phyloP scores from a whole-genome alignment of 1,140 invertebrate genomes.

The Bombyx mori region DNA sequence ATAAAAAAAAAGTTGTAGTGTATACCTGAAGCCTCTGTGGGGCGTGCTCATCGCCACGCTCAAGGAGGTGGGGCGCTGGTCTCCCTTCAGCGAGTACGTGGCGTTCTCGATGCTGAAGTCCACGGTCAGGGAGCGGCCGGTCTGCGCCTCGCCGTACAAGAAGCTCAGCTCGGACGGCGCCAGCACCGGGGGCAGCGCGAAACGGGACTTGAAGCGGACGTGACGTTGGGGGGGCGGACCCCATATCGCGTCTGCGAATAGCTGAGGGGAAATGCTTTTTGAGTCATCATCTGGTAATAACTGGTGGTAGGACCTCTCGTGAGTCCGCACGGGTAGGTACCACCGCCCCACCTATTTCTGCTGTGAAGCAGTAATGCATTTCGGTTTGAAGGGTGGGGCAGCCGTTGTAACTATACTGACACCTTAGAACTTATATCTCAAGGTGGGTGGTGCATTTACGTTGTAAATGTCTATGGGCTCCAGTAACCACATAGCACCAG shows the following conservation, averaged over 20 bases:
- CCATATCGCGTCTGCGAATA: constrained; percentile 70
- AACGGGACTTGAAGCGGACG: constrained; percentile 54
- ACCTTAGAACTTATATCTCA: too few relatives aligned
- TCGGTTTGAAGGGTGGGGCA: too few relatives aligned
- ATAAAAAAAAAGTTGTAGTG: constrained; percentile 1
- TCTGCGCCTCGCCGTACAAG: constrained; percentile 29
- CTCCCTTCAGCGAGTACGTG: constrained; percentile 53
- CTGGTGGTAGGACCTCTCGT: too few relatives aligned
- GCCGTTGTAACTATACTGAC: too few relatives aligned
- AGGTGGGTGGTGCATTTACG: too few relatives aligned
- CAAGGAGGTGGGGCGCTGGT: constrained; percentile 32
- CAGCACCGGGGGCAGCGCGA: constrained; percentile 44
- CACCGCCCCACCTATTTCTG: too few relatives aligned
- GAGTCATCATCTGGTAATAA: too few relatives aligned
- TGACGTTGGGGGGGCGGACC: constrained; percentile 58
- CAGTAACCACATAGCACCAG: too few relatives aligned
- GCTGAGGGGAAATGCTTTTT: constrained; percentile 19
- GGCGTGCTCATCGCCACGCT: constrained; percentile 47
- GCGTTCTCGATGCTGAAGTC: constrained; percentile 39
- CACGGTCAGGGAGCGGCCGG: constrained; percentile 24
- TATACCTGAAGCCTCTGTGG: constrained; percentile 50
- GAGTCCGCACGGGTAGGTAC: too few relatives aligned
- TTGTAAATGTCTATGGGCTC: too few relatives aligned
- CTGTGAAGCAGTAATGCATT: too few relatives aligned
- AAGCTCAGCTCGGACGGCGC: constrained; percentile 34